Evolutionary conservation across 2,113 vertebrate species (phyloP).

Genomic region (Propithecus coquereli): DNA sequence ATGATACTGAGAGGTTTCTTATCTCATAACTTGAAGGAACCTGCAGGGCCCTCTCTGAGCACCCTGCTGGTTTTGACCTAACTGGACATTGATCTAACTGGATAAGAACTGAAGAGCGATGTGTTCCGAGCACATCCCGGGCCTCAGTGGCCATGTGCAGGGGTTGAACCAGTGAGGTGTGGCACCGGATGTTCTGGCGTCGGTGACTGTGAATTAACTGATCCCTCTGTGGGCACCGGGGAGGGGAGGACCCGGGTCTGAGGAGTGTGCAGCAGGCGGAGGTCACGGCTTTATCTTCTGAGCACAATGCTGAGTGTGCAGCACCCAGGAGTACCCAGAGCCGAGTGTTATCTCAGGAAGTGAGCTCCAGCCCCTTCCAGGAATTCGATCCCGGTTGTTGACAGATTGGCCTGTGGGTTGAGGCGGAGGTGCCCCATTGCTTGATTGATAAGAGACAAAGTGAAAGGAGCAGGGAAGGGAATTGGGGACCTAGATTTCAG

Average conservation of each 20-base stretch:
- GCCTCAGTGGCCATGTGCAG: neutral
- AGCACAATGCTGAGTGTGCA: fast-evolving
- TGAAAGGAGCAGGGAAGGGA: neutral
- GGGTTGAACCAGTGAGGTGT: neutral
- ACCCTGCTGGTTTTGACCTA: neutral
- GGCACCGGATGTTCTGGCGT: fast-evolving
- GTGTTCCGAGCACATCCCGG: fast-evolving
- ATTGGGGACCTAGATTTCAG: neutral
- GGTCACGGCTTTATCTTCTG: neutral
- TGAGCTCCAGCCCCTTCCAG: fast-evolving
- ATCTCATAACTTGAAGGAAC: neutral
- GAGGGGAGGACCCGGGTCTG: neutral
- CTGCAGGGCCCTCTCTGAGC: neutral
- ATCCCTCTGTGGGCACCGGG: neutral
- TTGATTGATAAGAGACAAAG: neutral
- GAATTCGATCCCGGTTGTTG: neutral
- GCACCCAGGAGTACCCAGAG: neutral
- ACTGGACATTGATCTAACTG: neutral
- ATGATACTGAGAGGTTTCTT: neutral
- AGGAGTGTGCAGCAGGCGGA: fast-evolving
- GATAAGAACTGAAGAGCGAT: neutral
- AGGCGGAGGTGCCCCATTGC: neutral
- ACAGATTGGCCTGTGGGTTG: neutral
- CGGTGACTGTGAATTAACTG: neutral
- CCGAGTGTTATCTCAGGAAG: neutral